A percentile compares a stretch with the other conserved stretches of the same genome.
phyloP scores from a whole-genome alignment of 2,113 vertebrate genomes.

The Leucosticte australis region DNA sequence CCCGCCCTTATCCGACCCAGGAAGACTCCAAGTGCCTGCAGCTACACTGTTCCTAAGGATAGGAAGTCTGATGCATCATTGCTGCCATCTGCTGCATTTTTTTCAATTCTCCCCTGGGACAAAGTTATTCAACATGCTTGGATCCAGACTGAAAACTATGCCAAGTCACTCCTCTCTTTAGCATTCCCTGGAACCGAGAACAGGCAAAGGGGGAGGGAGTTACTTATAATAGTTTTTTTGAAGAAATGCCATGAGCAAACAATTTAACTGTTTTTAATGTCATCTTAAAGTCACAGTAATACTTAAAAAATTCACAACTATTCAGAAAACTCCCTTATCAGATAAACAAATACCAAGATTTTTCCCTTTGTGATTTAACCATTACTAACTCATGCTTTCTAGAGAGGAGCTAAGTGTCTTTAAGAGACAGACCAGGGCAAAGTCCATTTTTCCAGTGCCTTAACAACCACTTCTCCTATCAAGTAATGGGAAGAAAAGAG shows the following conservation, averaged over 20 bases:
- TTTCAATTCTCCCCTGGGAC: background rate
- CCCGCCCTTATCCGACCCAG: rapidly evolving
- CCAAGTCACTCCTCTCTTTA: conserved; percentile 35
- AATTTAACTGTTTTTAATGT: background rate
- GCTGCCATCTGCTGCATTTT: conserved; percentile 67
- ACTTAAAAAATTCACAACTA: background rate
- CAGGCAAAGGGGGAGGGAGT: background rate
- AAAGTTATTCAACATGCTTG: conserved; percentile 15
- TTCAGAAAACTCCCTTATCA: background rate
- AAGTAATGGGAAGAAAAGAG: background rate
- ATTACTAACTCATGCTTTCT: background rate
- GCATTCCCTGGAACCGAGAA: background rate
- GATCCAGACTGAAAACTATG: background rate
- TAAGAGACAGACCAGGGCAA: background rate
- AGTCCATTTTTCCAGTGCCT: background rate
- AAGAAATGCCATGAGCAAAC: conserved; percentile 22
- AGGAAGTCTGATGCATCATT: conserved; percentile 54
- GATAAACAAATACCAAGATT: background rate
- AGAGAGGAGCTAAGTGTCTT: background rate
- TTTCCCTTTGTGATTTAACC: background rate
- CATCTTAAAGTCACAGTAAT: background rate
- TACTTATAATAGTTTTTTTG: conserved; percentile 34
- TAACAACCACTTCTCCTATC: conserved; percentile 16
- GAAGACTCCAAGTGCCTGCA: background rate
- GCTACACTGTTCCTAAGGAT: background rate